Evolutionary conservation across 2,113 vertebrate genomes (phyloP).

Genomic region (Pachypanchax playfairii): DNA sequence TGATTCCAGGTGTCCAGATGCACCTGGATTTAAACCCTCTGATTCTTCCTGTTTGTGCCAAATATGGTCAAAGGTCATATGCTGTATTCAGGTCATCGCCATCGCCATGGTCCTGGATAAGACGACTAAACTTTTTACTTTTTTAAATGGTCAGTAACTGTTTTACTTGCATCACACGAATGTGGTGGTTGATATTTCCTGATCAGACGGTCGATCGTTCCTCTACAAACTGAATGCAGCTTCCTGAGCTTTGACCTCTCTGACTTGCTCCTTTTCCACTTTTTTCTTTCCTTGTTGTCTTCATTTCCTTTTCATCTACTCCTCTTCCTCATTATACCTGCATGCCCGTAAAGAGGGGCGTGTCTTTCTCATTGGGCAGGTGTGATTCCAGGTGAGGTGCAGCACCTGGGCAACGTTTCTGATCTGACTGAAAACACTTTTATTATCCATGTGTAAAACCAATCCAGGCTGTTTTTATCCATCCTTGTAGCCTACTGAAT

Average conservation of each 20-base stretch:
- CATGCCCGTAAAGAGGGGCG: slow-evolving; percentile 45
- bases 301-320: no score
- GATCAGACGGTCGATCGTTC: neutral
- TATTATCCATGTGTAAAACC: slow-evolving; percentile 2
- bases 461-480: slow-evolving; percentile 26
- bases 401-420: slow-evolving; percentile 41
- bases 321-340: slow-evolving; percentile 20
- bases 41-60: slow-evolving; percentile 37
- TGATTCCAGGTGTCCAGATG: slow-evolving; percentile 19
- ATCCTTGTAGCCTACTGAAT: slow-evolving; percentile 21
- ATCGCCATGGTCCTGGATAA: neutral
- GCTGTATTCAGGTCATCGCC: slow-evolving; percentile 40
- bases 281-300: slow-evolving; percentile 1
- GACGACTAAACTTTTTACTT: no score
- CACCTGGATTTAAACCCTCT: slow-evolving; percentile 16
- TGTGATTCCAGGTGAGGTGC: slow-evolving; percentile 45
- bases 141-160: no score
- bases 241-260: slow-evolving; percentile 40
- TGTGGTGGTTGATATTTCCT: neutral
- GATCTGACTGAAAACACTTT: slow-evolving; percentile 9
- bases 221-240: slow-evolving; percentile 27
- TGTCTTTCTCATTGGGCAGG: slow-evolving; percentile 62
- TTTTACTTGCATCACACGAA: no score
- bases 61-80: slow-evolving; percentile 40
- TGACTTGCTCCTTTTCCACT: slow-evolving; percentile 43